Evolutionary conservation across 2,113 vertebrate species (phyloP), one percentile per base, ranked within the genome.

Genomic region (Apus apus): DNA sequence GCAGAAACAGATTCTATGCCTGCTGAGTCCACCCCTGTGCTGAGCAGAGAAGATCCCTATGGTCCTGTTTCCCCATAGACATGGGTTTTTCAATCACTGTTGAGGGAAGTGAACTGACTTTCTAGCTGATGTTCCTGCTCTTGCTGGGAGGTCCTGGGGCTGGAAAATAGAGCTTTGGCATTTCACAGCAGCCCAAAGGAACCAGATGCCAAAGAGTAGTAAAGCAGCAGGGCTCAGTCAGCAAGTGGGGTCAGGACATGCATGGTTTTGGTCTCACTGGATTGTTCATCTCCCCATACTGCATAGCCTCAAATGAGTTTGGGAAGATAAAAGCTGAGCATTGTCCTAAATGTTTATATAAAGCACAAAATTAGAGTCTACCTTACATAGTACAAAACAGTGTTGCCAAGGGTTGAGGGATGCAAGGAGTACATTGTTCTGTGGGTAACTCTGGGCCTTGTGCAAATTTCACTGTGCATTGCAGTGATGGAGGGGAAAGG

Each of bases 1-100:
- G 74, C 64, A 67, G 75, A 94, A 95, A 87, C 40, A 85, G 56
- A 68, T 40, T 75, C 68, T 62, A 27, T 54, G 48, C 54, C 84
- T 94, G 43, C 65, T 38, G 57, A 72, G 61, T 79, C 50, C 71
- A 64, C 9, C 68, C 89, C 84, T 48, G 27, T 43, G 16, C 19
- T 0, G 0, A 62, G 17, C 60, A 38, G 22, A 60, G 25, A 32
- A 40, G 22, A 50, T 46, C 20, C 20, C 19, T 60, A 2, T 9
- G 10, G 15, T 53, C 19, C 36, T 46, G 36, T 54, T 75, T 36
- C 11, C 43, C 57, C 32, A 7, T 8, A 30, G 23, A 8, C 4
- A 50, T 58, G 43, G 12, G 16, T 21, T 67, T 38, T 56, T 81
- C 22, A 13, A 34, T 25, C 61, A 56, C 16, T 8, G 0, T 0